Base-by-base conservation (phyloP, 2,888 invertebrate species). In the Disparrhopalites patrizii region DNA sequence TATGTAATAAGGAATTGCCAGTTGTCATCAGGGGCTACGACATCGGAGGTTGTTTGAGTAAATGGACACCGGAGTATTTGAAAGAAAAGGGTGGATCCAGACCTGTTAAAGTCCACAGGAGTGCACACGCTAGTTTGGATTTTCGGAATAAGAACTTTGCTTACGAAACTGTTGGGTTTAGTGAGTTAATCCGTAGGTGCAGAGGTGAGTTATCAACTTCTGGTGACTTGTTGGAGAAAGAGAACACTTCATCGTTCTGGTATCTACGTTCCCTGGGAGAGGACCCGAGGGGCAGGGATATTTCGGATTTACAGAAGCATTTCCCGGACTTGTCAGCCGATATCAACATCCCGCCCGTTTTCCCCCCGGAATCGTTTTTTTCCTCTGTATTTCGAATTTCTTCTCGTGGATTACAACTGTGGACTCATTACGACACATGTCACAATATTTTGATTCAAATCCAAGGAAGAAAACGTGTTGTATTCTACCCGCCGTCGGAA, bases 391-490 rank as follows among this genome's bases (percentile, higher is more conserved):
- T 84, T 68, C 78, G 83, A 36, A 80, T 83, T 56, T 79, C 81
- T 23, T 83, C 83, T 1, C 75, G 79, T 38, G 78, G 78, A 15
- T 73, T 82, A 18, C 81, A 81, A 69, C 73, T 84, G 23, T 84
- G 83, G 83, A 83, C 83, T 3, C 83, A 84, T 76, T 84, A 83
- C 77, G 83, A 84, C 78, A 81, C 83, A 0, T 82, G 83, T 82
- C 83, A 84, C 75, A 84, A 84, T 72, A 75, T 83, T 20, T 75
- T 84, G 50, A 79, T 83, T 58, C 83, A 83, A 76, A 78, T 83
- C 1, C 76, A 71, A 61, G 83, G 83, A 3, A 73, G 76, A 28
- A 84, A 84, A 73, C 72, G 79, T 60, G 80, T 82, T 4, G 79
- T 82, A 15, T 75, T 84, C 23, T 84, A 81, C 73, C 78, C 78